Evolutionary conservation across 2,888 invertebrate genomes (phyloP).

Genomic region (Brachylomia viminalis): DNA sequence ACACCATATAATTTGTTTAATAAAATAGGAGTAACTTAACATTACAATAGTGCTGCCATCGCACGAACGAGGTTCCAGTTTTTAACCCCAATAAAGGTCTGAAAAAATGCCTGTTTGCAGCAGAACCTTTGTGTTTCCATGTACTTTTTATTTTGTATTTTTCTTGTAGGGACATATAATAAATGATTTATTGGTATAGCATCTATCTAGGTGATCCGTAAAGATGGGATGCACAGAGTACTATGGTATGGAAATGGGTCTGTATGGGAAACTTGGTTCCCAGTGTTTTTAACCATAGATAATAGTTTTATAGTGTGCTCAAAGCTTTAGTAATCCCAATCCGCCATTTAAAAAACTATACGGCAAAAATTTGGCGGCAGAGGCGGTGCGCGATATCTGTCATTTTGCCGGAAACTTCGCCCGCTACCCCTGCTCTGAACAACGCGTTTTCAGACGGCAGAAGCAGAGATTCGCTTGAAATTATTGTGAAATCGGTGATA

Average conservation of each 20-base stretch:
- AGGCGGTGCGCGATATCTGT: slow-evolving; percentile 75
- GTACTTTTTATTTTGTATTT: background rate
- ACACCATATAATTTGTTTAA: too few relatives aligned
- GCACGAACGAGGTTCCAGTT: too few relatives aligned
- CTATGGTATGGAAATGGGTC: background rate
- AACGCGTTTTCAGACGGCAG: slow-evolving; percentile 63
- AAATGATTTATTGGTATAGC: background rate
- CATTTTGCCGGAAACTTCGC: slow-evolving; percentile 86
- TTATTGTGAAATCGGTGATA: slow-evolving; percentile 58
- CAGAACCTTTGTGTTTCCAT: background rate
- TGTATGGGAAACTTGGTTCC: background rate
- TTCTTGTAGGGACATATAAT: background rate
- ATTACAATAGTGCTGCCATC: too few relatives aligned
- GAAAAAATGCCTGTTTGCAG: too few relatives aligned
- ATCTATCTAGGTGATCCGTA: background rate
- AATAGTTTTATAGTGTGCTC: slow-evolving; percentile 27
- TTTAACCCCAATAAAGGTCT: too few relatives aligned
- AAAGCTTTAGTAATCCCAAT: slow-evolving; percentile 11
- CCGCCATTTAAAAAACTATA: slow-evolving; percentile 32
- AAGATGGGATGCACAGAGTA: too few relatives aligned
- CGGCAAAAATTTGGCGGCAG: slow-evolving; percentile 80
- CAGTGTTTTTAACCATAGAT: slow-evolving; percentile 29
- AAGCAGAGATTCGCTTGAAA: slow-evolving; percentile 52
- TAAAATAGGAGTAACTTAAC: too few relatives aligned
- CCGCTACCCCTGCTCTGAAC: slow-evolving; percentile 72